These are phyloP conservation scores for Actinernus sp. DNA, from an alignment of 92 coral and sea anemone species.

Conservation along the genomic window DNA sequence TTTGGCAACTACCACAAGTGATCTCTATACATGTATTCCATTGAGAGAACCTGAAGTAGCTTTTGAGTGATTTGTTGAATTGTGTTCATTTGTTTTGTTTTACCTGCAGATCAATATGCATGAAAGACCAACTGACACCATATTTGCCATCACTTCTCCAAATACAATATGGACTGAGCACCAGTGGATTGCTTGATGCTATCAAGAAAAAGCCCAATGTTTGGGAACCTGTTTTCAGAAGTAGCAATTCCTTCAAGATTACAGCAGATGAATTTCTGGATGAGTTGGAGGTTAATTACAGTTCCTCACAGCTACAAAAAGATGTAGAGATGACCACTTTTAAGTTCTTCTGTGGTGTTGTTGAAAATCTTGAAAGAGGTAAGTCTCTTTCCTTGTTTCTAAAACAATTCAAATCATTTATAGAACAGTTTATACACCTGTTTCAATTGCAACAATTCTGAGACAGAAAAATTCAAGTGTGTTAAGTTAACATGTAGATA, in stretches of 20 bases:
- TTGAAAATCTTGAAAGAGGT: conserved; percentile 37
- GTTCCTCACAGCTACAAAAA: conserved; percentile 58
- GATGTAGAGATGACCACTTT: conserved; percentile 61
- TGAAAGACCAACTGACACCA: conserved; percentile 60
- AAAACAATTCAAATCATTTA: too few species aligned
- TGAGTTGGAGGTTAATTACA: conserved; percentile 40
- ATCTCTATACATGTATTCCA: too few species aligned
- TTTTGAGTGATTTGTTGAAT: too few species aligned
- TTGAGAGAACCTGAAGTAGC: too few species aligned
- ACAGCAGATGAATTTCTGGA: conserved; percentile 74
- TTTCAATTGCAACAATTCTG: too few species aligned
- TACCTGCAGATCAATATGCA: conserved; percentile 37
- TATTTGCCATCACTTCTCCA: conserved; percentile 70
- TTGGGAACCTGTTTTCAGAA: too few species aligned
- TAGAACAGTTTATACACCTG: too few species aligned
- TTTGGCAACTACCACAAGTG: too few species aligned
- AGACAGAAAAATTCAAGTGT: too few species aligned
- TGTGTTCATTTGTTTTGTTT: too few species aligned
- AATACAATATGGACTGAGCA: conserved; percentile 53
- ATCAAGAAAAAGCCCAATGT: conserved; percentile 46
- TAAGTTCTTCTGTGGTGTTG: conserved; percentile 70
- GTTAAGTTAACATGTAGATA: too few species aligned
- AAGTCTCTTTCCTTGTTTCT: too few species aligned
- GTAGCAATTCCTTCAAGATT: conserved; percentile 49
- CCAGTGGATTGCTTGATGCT: conserved; percentile 52